A percentile compares a stretch with the other conserved stretches of the same genome.
Conservation (phyloP, 2,797 vertebrate genomes). For the Balearica regulorum region DNA sequence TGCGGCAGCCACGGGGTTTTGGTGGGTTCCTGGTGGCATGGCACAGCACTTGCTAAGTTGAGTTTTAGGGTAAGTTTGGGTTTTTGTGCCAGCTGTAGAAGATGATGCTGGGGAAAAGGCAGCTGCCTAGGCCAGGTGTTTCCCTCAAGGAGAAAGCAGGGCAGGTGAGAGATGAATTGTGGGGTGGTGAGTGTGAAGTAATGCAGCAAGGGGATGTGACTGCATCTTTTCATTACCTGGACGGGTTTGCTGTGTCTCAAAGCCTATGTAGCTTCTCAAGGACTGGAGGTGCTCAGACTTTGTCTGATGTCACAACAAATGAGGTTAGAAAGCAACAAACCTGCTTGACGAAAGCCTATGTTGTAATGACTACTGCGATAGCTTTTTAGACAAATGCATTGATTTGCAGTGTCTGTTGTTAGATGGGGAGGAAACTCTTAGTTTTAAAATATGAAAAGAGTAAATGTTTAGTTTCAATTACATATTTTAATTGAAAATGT, state of each 20-base stretch:
- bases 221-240: too few species aligned
- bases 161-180: background rate
- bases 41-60: accelerated
- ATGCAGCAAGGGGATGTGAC: accelerated
- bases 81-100: accelerated
- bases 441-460: background rate
- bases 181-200: too few species aligned
- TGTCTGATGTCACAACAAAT: accelerated
- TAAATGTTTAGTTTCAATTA: background rate
- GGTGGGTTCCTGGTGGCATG: background rate
- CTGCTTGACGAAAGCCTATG: accelerated
- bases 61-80: too few species aligned
- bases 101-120: background rate
- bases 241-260: too few species aligned
- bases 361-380: background rate
- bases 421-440: background rate
- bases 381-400: too few species aligned
- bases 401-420: background rate
- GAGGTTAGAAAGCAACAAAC: background rate
- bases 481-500: background rate
- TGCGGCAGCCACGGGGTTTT: accelerated
- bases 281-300: background rate
- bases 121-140: too few species aligned
- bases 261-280: accelerated
- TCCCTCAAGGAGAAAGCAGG: background rate